phyloP scores from a whole-genome alignment of 2,888 invertebrate species.

The Tyria jacobaeae region DNA sequence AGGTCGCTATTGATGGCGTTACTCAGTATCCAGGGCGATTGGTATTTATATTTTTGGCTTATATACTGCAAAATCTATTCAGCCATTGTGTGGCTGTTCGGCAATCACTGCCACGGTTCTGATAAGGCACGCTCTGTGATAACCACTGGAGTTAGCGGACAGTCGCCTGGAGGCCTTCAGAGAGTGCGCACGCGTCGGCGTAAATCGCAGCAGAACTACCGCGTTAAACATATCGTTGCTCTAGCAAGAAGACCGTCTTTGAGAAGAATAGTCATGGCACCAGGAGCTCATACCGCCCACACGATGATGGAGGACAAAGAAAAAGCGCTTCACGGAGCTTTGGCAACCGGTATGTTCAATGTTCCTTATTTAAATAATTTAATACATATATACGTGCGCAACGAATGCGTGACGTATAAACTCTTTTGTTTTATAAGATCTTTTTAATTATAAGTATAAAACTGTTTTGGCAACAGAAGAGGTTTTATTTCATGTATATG shows the following conservation, averaged over 20 bases:
- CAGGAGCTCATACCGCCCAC: slow-evolving; percentile 85
- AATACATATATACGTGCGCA: slow-evolving; percentile 29
- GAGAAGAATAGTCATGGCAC: slow-evolving; percentile 85
- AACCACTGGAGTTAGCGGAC: slow-evolving; percentile 73
- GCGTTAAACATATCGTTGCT: slow-evolving; percentile 76
- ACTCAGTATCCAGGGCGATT: slow-evolving; percentile 76
- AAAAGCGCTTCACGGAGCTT: slow-evolving; percentile 73
- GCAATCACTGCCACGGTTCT: slow-evolving; percentile 81
- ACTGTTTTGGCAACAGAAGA: background rate
- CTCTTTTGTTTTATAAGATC: slow-evolving; percentile 33
- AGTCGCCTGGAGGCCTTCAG: slow-evolving; percentile 78
- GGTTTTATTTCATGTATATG: too few relatives aligned
- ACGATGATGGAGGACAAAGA: slow-evolving; percentile 85
- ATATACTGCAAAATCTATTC: slow-evolving; percentile 81
- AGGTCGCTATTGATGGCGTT: slow-evolving; percentile 83
- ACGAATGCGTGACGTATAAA: slow-evolving; percentile 16
- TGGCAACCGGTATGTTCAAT: slow-evolving; percentile 71
- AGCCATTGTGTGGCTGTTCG: slow-evolving; percentile 78
- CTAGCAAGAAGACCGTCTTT: slow-evolving; percentile 79
- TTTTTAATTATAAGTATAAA: slow-evolving; percentile 3
- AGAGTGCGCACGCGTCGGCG: slow-evolving; percentile 83
- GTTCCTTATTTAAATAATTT: slow-evolving; percentile 42
- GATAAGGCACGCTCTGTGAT: slow-evolving; percentile 83
- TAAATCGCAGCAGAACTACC: slow-evolving; percentile 70
- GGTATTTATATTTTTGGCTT: slow-evolving; percentile 77